Conservation (phyloP, 2,113 vertebrate genomes). For the Silurus meridionalis region DNA sequence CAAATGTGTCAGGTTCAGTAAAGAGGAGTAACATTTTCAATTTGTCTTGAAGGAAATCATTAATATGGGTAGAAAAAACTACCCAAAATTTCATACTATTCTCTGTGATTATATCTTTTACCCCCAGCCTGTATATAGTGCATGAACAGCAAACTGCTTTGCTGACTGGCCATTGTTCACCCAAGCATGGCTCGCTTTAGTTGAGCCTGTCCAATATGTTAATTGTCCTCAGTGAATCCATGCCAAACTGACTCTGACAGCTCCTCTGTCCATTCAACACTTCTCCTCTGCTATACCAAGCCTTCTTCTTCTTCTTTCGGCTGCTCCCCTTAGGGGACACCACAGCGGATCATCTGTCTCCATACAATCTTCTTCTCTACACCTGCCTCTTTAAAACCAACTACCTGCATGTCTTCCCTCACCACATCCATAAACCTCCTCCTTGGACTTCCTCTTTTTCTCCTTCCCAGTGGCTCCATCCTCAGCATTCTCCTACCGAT, state of each 20-base stretch:
- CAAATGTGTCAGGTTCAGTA: background rate
- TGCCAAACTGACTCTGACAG: constrained; percentile 29
- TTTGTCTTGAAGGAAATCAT: background rate
- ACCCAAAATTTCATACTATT: background rate
- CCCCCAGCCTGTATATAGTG: background rate
- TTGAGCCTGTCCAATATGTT: background rate
- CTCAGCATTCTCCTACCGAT: too few species aligned
- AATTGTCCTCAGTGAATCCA: constrained; percentile 7
- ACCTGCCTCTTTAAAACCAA: too few species aligned
- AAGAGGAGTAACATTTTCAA: background rate
- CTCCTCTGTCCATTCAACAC: constrained; percentile 24
- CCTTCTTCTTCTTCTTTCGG: too few species aligned
- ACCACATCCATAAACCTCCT: too few species aligned
- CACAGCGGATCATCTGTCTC: too few species aligned
- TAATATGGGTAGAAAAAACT: background rate
- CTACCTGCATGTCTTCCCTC: too few species aligned
- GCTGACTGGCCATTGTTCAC: background rate
- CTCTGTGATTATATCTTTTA: background rate
- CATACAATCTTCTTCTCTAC: too few species aligned
- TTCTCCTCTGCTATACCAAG: background rate
- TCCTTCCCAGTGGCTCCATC: too few species aligned
- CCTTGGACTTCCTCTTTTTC: too few species aligned
- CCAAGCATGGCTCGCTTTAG: background rate
- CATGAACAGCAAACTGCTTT: background rate
- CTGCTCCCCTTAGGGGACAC: too few species aligned